Evolutionary conservation across 2,888 invertebrate species (phyloP).

Genomic region (Harpagoxenus sublaevis): DNA sequence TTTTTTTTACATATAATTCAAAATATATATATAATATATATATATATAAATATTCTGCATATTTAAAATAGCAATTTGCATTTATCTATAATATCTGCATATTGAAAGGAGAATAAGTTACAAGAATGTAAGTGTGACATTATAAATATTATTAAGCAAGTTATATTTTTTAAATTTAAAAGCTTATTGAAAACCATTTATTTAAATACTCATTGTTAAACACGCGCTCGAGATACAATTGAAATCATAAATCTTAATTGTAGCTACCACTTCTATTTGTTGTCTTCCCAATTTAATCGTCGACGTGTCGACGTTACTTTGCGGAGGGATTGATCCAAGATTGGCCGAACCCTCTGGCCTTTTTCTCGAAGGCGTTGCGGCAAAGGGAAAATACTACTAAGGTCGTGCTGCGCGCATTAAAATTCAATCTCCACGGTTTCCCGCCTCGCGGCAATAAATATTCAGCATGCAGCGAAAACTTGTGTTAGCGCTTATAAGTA

Average conservation of each 20-base stretch:
- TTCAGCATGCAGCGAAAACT: slow-evolving; percentile 72
- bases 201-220: neutral
- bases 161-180: neutral
- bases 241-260: slow-evolving; percentile 24
- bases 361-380: slow-evolving; percentile 32
- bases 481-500: slow-evolving; percentile 77
- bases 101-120: neutral
- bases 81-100: neutral
- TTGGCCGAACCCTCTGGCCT: slow-evolving; percentile 19
- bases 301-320: slow-evolving; percentile 35
- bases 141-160: neutral
- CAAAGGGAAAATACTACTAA: slow-evolving; percentile 56
- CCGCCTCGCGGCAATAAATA: slow-evolving; percentile 69
- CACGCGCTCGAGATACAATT: neutral
- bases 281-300: slow-evolving; percentile 13
- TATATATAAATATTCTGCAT: slow-evolving; percentile 10
- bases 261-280: neutral
- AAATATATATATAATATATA: neutral
- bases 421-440: slow-evolving; percentile 70
- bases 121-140: neutral
- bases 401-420: slow-evolving; percentile 62
- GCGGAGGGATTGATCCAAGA: slow-evolving; percentile 36
- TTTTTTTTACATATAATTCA: neutral
- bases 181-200: neutral
- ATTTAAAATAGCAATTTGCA: neutral